Base-by-base conservation (phyloP, 92 coral and sea anemone species). In the Zoanthus solanderi region DNA sequence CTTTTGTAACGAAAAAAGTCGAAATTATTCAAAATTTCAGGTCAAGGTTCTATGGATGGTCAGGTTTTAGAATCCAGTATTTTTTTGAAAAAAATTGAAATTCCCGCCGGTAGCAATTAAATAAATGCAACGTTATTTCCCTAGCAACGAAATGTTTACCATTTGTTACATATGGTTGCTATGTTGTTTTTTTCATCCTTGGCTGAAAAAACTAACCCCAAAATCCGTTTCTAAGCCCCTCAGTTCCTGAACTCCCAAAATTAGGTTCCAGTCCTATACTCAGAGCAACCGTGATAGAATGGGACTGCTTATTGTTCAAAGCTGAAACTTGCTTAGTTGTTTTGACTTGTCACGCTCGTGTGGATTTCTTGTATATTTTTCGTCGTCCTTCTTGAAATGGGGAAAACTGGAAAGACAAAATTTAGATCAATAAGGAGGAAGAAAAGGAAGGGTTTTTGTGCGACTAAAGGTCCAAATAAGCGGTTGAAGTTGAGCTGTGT, bases 141-240 rank as follows among this genome's bases (percentile, higher is more conserved):
- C 44, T 83, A 83, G 78, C 87, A 83, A 71, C 78, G 16, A 37
- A 71, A 5, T 45, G 87, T 83, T 83, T 83, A 71, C 78, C 48
- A 13, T 83, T 71, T 83, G 79, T 83, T 83, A 42, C 58, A 42
- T 83, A 7, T 83, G 71, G 87, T 71, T 83, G 78, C 50, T 66
- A 83, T 48, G 78, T 44, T 37, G 29, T 60, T 71, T 83, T 83
- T 83, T 45, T 34, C 48, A 17, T 71, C 87, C 29, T 68, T 76
- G 66, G 58, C 63, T 34, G 78, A 28, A 71, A 83, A 83, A 83
- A 71, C 47, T 83, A 34, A 75, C 85, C 85, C 52, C 23, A 81
- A 81, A 61, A 81, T 16, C 44, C 75, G 50, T 58, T 57, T 81
- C 85, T 50, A 45, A 72, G 75, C 46, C 75, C 87, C 87, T 45